Conservation (phyloP, 2,113 vertebrate genomes). For the Microtus oregoni region DNA sequence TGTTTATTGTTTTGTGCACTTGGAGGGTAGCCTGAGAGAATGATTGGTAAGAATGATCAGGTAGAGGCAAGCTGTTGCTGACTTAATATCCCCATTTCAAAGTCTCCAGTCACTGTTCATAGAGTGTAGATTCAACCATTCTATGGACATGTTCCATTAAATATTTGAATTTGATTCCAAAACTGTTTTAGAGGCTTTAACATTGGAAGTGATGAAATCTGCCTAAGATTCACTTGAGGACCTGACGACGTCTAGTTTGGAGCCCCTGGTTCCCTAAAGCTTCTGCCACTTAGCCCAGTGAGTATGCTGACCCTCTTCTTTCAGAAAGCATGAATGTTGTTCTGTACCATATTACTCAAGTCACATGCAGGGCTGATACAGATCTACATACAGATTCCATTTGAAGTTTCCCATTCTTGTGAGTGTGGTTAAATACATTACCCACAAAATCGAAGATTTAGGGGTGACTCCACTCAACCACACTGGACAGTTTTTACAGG, state of each 20-base stretch:
- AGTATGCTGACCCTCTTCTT: not conserved
- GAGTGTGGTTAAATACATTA: not conserved
- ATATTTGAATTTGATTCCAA: not conserved
- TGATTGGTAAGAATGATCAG: not conserved
- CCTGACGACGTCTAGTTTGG: not conserved
- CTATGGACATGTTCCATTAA: not conserved
- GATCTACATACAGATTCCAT: not conserved
- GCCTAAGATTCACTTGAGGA: not conserved
- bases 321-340: not conserved
- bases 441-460: not conserved
- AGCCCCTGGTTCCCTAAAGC: not conserved
- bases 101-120: not conserved
- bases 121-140: not conserved
- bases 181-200: not conserved
- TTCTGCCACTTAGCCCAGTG: not conserved
- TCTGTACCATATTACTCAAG: not conserved
- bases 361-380: not conserved
- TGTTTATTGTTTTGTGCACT: not conserved
- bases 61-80: not conserved
- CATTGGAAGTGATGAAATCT: not conserved
- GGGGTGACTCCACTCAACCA: not conserved
- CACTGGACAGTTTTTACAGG: constrained; percentile 33
- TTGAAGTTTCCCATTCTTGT: not conserved
- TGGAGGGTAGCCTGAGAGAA: not conserved
- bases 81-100: not conserved